Base-by-base conservation (phyloP, 2,888 invertebrate species). In the Philereme transversata region DNA sequence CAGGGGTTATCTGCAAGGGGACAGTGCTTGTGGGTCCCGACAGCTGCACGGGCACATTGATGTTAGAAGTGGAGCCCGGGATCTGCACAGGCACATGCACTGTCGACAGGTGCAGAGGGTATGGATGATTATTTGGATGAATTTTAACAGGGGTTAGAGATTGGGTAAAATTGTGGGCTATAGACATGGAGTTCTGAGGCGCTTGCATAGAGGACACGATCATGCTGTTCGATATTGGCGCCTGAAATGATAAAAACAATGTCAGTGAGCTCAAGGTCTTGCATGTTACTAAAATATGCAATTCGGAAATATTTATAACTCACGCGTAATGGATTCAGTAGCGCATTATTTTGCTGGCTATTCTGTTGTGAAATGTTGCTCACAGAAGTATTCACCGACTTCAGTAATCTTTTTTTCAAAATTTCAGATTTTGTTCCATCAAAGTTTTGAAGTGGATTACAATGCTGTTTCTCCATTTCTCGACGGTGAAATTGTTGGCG, bases 371-470 rank as follows among this genome's bases (percentile, higher is more conserved):
- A 73, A 81, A 82, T 84, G 56, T 77, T 78, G 69, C 74, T 79
- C 67, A 81, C 70, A 67, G 85, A 77, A 67, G 82, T 76, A 73
- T 82, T 87, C 59, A 77, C 76, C 46, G 90, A 84, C 81, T 90
- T 91, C 74, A 92, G 80, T 79, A 92, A 84, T 86, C 90, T 88
- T 83, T 90, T 92, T 88, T 91, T 91, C 78, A 92, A 87, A 79
- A 92, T 91, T 84, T 91, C 92, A 63, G 88, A 84, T 84, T 88
- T 91, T 64, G 88, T 83, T 69, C 87, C 90, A 72, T 90, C 90
- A 89, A 90, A 92, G 86, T 92, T 92, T 91, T 88, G 90, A 90
- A 91, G 88, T 90, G 84, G 78, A 86, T 88, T 91, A 88, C 82
- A 86, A 71, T 87, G 87, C 82, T 86, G 87, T 84, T 86, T 88